Evolutionary conservation across 2,113 vertebrate species (phyloP).

Genomic region (Megaceryle torquata): DNA sequence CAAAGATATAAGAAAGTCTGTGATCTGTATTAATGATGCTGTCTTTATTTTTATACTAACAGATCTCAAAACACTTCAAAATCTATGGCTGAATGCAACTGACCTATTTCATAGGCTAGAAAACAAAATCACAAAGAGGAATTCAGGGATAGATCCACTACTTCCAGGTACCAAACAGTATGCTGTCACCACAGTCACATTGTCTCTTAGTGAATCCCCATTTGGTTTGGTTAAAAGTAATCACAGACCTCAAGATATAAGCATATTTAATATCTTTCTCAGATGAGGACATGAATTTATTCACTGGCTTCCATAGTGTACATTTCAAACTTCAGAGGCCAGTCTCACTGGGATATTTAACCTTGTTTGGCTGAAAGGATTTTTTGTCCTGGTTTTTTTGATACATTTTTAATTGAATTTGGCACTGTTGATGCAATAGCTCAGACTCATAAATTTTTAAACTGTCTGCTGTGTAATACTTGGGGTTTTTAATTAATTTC

Average conservation of each 20-base stretch:
- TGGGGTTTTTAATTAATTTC: background rate
- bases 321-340: background rate
- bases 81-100: rapidly evolving
- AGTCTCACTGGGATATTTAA: background rate
- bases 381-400: background rate
- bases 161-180: background rate
- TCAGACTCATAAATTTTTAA: background rate
- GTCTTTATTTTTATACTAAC: background rate
- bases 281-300: background rate
- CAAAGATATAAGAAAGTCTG: background rate
- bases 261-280: background rate
- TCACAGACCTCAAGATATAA: background rate
- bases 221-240: background rate
- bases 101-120: background rate
- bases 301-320: background rate
- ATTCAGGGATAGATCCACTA: rapidly evolving
- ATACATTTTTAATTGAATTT: background rate
- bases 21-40: background rate
- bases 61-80: background rate
- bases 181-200: rapidly evolving
- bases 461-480: background rate
- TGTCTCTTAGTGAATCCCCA: background rate
- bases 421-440: background rate
- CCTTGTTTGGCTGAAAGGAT: background rate
- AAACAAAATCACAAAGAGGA: background rate